A percentile compares a stretch with the other conserved stretches of the same genome.
phyloP scores from a whole-genome alignment of 1,140 invertebrate genomes.

The Heliconius melpomene region DNA sequence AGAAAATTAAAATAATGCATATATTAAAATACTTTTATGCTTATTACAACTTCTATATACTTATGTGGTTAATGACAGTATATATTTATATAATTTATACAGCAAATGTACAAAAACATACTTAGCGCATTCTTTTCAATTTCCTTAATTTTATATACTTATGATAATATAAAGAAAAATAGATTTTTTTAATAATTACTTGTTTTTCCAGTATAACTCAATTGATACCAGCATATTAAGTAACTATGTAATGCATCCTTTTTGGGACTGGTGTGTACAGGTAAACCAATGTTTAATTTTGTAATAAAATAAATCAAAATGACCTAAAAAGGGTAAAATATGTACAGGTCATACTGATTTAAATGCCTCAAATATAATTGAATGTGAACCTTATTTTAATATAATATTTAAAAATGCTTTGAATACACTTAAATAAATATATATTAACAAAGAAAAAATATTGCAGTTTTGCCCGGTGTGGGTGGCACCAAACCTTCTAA shows the following conservation, averaged over 20 bases:
- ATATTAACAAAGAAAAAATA: conserved; percentile 45
- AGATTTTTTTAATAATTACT: background rate
- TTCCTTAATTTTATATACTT: background rate
- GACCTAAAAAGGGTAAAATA: background rate
- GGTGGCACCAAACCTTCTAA: conserved; percentile 98
- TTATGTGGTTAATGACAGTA: background rate
- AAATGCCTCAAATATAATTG: background rate
- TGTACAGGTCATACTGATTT: background rate
- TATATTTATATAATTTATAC: no score
- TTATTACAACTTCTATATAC: background rate
- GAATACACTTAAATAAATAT: background rate
- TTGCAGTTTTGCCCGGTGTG: conserved; percentile 93
- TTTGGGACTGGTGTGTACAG: conserved; percentile 97
- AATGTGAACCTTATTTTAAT: background rate
- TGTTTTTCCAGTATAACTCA: conserved; percentile 93
- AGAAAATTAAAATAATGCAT: background rate
- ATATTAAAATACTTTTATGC: background rate
- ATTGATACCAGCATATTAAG: conserved; percentile 96
- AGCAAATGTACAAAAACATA: background rate
- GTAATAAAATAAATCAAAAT: background rate
- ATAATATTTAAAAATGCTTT: background rate
- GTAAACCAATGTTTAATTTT: conserved; percentile 78
- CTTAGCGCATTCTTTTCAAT: background rate
- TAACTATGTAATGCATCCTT: conserved; percentile 98
- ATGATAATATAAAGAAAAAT: background rate